Conservation (phyloP, 1,140 invertebrate genomes). For the Luehdorfia chinensis region DNA sequence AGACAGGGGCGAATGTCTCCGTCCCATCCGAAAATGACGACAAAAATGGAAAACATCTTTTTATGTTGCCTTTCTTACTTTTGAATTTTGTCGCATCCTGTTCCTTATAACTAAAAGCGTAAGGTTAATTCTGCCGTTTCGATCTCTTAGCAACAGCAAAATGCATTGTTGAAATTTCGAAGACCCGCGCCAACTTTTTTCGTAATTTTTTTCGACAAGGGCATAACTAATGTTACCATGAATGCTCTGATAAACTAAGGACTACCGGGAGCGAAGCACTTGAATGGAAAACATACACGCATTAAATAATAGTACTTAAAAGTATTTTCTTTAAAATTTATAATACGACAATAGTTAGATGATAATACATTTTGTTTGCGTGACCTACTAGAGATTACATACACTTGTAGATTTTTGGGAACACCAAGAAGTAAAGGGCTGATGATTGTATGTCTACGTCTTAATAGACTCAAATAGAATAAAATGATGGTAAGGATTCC, state of each 20-base stretch:
- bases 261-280: too few relatives aligned
- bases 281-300: too few relatives aligned
- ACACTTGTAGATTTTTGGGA: too few relatives aligned
- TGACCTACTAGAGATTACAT: too few relatives aligned
- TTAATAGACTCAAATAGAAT: too few relatives aligned
- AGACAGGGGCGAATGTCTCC: constrained; percentile 23
- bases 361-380: too few relatives aligned
- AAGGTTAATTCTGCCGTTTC: not conserved
- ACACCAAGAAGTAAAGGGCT: too few relatives aligned
- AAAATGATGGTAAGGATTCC: too few relatives aligned
- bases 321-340: too few relatives aligned
- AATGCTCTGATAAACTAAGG: not conserved
- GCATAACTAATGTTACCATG: constrained; percentile 19
- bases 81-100: not conserved
- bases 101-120: not conserved
- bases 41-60: constrained; percentile 15
- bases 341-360: too few relatives aligned
- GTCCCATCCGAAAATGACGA: constrained; percentile 22
- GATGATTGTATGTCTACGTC: too few relatives aligned
- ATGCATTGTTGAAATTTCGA: constrained; percentile 11
- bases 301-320: too few relatives aligned
- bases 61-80: not conserved
- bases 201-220: constrained; percentile 26
- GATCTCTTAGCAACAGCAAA: not conserved
- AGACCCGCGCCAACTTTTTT: constrained; percentile 32